These are phyloP conservation scores for Gallirallus australis DNA, from an alignment of 2,797 vertebrate genomes.

Conservation along the genomic window DNA sequence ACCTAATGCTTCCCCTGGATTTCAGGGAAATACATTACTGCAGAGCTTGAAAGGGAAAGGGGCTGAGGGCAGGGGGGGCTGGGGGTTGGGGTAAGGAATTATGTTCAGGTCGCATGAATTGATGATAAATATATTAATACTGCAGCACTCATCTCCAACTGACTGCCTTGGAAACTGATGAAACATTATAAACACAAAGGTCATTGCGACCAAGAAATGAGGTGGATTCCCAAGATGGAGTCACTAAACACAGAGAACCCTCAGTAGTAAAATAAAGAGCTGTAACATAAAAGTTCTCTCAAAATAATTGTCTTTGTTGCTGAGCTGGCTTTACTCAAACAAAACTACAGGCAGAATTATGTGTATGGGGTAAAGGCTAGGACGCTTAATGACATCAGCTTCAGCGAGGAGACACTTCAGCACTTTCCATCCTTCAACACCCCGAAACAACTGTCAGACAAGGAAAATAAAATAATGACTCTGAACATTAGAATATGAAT, in stretches of 20 bases:
- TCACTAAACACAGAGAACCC: neutral
- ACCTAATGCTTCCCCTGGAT: neutral
- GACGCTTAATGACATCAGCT: neutral
- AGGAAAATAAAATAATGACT: slow-evolving; percentile 4
- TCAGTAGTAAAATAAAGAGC: slow-evolving; percentile 44
- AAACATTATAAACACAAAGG: slow-evolving; percentile 33
- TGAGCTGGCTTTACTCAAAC: slow-evolving; percentile 40
- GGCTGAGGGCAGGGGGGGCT: fast-evolving
- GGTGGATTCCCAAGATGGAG: neutral
- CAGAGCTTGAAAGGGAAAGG: neutral
- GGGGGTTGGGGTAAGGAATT: neutral
- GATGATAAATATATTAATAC: slow-evolving; percentile 5
- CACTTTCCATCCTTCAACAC: neutral
- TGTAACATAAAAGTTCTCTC: slow-evolving; percentile 19
- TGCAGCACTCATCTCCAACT: neutral
- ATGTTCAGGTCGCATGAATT: neutral
- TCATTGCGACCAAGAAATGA: slow-evolving; percentile 12
- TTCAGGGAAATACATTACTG: neutral
- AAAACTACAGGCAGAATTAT: neutral
- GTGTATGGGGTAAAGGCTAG: neutral
- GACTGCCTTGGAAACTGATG: neutral
- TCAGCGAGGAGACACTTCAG: neutral
- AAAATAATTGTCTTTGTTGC: slow-evolving; percentile 37
- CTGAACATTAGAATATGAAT: neutral
- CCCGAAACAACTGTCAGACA: neutral